phyloP scores from a whole-genome alignment of 2,888 invertebrate species.

The Heliconius aoede region DNA sequence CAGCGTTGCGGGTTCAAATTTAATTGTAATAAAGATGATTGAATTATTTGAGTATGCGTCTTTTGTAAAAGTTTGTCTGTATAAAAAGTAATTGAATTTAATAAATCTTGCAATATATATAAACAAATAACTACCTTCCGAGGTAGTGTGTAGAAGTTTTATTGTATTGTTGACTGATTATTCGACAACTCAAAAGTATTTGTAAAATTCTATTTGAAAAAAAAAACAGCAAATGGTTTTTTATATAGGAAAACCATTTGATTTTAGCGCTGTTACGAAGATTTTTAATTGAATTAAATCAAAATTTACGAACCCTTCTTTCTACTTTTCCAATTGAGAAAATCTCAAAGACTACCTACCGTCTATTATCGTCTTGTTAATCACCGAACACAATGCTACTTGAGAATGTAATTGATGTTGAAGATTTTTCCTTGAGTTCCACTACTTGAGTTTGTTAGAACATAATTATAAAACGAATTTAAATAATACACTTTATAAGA shows the following conservation, averaged over 20 bases:
- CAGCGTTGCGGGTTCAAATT: background rate
- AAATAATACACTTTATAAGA: background rate
- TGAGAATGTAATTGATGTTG: conserved; percentile 2
- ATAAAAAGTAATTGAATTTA: no score
- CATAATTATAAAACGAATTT: background rate
- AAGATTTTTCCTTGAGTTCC: background rate
- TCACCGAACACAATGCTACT: conserved; percentile 10
- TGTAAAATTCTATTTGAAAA: background rate
- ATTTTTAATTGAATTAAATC: conserved; percentile 8
- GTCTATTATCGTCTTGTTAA: conserved; percentile 4
- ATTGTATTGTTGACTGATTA: no score
- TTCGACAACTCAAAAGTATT: no score
- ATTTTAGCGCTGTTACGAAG: background rate
- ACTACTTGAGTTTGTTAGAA: background rate
- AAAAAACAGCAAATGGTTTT: background rate
- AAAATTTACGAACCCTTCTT: conserved; percentile 8
- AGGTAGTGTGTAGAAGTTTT: no score
- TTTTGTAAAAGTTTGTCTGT: no score
- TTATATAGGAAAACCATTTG: background rate
- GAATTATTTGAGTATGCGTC: no score
- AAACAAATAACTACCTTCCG: no score
- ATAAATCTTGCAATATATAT: no score
- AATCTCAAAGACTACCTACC: conserved; percentile 11
- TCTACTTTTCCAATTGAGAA: background rate
- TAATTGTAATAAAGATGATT: background rate